Percentiles rank a stretch among this genome's conserved stretches.
Conservation (phyloP, 2,888 invertebrate species). For the Stramonita haemastoma region DNA sequence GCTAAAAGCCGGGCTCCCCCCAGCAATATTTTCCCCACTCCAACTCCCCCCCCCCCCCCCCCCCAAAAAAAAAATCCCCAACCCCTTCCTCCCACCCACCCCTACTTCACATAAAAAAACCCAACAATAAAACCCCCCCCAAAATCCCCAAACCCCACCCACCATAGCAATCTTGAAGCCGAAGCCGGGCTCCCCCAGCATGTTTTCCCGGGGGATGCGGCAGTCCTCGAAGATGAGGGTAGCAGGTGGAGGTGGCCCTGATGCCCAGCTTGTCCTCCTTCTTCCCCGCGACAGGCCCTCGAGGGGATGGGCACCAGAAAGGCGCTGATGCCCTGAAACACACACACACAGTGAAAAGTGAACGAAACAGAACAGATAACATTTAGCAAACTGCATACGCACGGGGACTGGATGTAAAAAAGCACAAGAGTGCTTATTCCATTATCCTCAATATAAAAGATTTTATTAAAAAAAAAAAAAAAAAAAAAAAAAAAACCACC, state of each 20-base stretch:
- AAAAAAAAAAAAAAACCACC: background rate
- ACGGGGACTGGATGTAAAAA: no score
- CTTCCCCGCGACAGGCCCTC: constrained; percentile 90
- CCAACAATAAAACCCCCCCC: background rate
- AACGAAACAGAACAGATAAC: background rate
- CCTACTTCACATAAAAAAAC: background rate
- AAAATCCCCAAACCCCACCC: no score
- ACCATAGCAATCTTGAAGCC: constrained; percentile 99
- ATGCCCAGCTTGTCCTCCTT: constrained; percentile 96
- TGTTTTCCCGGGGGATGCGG: constrained; percentile 86
- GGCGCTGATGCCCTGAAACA: constrained; percentile 88
- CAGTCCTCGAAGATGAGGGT: constrained; percentile 96
- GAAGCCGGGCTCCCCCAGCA: constrained; percentile 90
- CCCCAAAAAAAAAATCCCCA: no score
- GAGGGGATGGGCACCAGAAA: constrained; percentile 91
- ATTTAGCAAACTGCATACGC: no score
- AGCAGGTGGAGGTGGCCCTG: constrained; percentile 91
- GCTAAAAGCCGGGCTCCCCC: constrained; percentile 89
- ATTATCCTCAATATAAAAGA: no score
- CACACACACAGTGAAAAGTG: background rate
- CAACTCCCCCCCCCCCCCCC: background rate
- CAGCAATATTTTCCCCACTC: constrained; percentile 84
- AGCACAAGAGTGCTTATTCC: no score
- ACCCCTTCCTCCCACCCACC: background rate
- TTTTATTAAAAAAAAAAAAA: background rate